phyloP scores from a whole-genome alignment of 1,140 invertebrate species.

The Luehdorfia chinensis region DNA sequence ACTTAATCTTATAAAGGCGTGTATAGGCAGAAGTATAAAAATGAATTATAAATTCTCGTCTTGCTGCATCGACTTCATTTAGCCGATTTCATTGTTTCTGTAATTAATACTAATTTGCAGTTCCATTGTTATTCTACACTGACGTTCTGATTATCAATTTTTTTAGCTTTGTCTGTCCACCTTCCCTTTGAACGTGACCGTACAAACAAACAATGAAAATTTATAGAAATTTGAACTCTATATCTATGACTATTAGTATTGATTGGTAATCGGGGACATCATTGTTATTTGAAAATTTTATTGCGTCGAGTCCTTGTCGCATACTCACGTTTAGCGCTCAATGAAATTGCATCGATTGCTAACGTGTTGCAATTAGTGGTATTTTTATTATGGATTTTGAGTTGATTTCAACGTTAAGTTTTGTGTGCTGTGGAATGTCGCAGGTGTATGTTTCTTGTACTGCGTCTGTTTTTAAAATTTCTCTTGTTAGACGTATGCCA shows the following conservation, averaged over 20 bases:
- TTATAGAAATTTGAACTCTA: slow-evolving; percentile 30
- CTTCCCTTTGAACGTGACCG: slow-evolving; percentile 43
- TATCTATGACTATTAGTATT: slow-evolving; percentile 28
- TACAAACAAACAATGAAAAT: slow-evolving; percentile 19
- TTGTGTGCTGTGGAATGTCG: slow-evolving; percentile 30
- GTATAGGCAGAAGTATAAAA: slow-evolving; percentile 9
- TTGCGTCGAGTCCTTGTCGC: slow-evolving; percentile 48
- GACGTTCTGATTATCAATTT: slow-evolving; percentile 62
- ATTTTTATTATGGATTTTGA: slow-evolving; percentile 64
- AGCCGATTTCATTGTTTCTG: slow-evolving; percentile 63
- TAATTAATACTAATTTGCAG: slow-evolving; percentile 72
- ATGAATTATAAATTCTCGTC: slow-evolving; percentile 51
- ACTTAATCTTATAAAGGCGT: background rate
- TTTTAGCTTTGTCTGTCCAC: slow-evolving; percentile 48
- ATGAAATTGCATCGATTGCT: slow-evolving; percentile 69
- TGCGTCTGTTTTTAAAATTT: slow-evolving; percentile 14
- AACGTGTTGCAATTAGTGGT: slow-evolving; percentile 61
- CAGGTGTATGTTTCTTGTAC: slow-evolving; percentile 43
- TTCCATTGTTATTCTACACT: slow-evolving; percentile 63
- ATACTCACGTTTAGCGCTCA: slow-evolving; percentile 69
- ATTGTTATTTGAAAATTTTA: slow-evolving; percentile 37
- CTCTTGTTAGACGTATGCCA: slow-evolving; percentile 7
- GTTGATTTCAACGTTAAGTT: slow-evolving; percentile 49
- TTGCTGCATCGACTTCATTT: slow-evolving; percentile 50
- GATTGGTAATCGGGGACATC: slow-evolving; percentile 18